Evolutionary conservation across 2,888 invertebrate genomes (phyloP).

Genomic region (Hypercompe scribonia): DNA sequence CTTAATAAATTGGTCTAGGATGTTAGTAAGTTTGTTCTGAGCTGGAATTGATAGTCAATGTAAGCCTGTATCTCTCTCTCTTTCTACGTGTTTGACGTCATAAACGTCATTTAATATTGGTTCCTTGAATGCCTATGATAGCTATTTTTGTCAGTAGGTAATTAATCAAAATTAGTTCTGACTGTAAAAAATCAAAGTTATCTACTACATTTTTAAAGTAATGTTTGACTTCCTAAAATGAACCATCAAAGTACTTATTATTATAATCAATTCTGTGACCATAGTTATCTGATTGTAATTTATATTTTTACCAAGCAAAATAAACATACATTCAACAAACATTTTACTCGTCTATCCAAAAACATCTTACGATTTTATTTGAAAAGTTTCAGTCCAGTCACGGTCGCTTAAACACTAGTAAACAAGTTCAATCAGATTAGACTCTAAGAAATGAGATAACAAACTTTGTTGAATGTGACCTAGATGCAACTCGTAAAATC

Average conservation of each 20-base stretch:
- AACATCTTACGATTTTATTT: neutral
- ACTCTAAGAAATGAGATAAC: constrained; percentile 3
- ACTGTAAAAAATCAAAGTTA: neutral
- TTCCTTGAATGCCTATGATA: neutral
- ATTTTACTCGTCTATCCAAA: neutral
- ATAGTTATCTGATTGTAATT: neutral
- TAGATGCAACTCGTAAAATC: constrained; percentile 15
- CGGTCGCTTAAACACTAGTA: constrained; percentile 9
- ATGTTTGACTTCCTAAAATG: neutral
- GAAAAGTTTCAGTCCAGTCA: neutral
- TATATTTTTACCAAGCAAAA: neutral
- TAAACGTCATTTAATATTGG: neutral
- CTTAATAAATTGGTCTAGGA: neutral
- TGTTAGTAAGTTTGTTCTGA: neutral
- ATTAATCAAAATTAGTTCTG: neutral
- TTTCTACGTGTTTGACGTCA: neutral
- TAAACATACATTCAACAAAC: neutral
- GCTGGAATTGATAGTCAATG: neutral
- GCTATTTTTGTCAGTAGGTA: neutral
- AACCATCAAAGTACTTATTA: neutral
- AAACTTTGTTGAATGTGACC: constrained; percentile 12
- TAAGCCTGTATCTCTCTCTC: neutral
- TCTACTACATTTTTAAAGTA: neutral
- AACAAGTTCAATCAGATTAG: constrained; percentile 16
- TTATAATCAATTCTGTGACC: neutral